Percentiles rank a stretch among this genome's conserved stretches.
Evolutionary conservation across 2,888 invertebrate genomes (phyloP).

Genomic region (Biston stratarius): DNA sequence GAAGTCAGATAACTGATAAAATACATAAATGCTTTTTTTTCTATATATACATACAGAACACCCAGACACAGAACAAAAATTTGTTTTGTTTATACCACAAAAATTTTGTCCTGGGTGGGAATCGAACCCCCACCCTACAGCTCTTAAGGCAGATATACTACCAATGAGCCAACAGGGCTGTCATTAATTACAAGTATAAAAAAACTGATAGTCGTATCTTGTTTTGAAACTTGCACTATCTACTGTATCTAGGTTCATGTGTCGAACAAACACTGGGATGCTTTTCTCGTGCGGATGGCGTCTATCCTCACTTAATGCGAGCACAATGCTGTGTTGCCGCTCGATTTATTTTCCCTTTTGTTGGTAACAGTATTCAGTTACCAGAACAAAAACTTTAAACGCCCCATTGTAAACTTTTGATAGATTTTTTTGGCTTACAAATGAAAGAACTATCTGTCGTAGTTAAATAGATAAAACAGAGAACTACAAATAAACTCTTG

Average conservation of each 20-base stretch:
- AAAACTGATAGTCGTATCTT: neutral
- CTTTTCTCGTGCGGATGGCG: constrained; percentile 62
- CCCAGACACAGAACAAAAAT: too few species aligned
- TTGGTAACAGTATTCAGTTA: constrained; percentile 56
- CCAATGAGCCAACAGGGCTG: too few species aligned
- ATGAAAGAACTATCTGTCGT: constrained; percentile 37
- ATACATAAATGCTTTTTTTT: too few species aligned
- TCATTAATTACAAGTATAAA: too few species aligned
- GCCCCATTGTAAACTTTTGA: constrained; percentile 53
- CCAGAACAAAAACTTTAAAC: constrained; percentile 62
- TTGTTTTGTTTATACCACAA: too few species aligned
- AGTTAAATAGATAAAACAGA: too few species aligned
- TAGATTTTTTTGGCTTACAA: constrained; percentile 48
- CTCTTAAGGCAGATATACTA: too few species aligned
- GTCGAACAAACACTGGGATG: constrained; percentile 53
- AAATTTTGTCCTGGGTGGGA: too few species aligned
- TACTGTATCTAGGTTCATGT: constrained; percentile 36
- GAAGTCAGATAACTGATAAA: too few species aligned
- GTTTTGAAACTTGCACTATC: constrained; percentile 26
- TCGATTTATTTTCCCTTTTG: constrained; percentile 70
- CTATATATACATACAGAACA: too few species aligned
- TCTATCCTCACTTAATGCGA: constrained; percentile 73
- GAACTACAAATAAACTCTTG: too few species aligned
- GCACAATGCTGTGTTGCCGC: constrained; percentile 69
- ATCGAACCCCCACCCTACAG: too few species aligned